Evolutionary conservation across 2,888 invertebrate species (phyloP).

Genomic region (Strigamia maritima): DNA sequence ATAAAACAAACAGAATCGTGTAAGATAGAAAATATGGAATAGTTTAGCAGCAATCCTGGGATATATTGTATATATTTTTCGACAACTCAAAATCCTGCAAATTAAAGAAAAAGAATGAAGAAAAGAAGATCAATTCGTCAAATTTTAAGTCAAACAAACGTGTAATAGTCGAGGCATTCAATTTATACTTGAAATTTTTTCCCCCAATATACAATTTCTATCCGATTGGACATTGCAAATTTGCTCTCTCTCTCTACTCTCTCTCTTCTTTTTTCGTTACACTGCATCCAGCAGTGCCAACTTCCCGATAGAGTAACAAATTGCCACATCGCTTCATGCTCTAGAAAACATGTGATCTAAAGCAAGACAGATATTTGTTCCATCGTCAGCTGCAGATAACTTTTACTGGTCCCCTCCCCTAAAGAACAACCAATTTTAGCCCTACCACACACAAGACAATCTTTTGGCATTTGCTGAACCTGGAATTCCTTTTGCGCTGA

Average conservation of each 20-base stretch:
- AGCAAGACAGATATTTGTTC: slow-evolving; percentile 23
- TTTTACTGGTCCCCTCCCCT: slow-evolving; percentile 9
- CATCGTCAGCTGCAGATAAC: slow-evolving; percentile 15
- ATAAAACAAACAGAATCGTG: neutral
- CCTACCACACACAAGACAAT: neutral
- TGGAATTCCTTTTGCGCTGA: neutral
- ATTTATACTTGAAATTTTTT: slow-evolving; percentile 12
- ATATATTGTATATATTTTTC: neutral
- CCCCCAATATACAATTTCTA: slow-evolving; percentile 10
- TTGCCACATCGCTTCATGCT: slow-evolving; percentile 10
- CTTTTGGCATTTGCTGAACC: neutral
- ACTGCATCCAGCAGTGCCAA: slow-evolving; percentile 15
- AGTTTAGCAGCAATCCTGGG: neutral
- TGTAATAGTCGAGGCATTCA: neutral
- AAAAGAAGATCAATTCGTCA: neutral
- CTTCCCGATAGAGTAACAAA: slow-evolving; percentile 19
- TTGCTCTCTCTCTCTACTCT: neutral
- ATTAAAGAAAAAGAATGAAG: neutral
- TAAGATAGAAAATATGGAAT: neutral
- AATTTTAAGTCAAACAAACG: neutral
- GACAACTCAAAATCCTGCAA: slow-evolving; percentile 11
- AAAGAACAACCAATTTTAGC: slow-evolving; percentile 23
- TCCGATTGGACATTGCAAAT: slow-evolving; percentile 19
- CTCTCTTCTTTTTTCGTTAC: neutral
- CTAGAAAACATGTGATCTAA: slow-evolving; percentile 18